These are phyloP conservation scores for Candidula unifasciata DNA, from an alignment of 2,888 invertebrate genomes.

Conservation along the genomic window DNA sequence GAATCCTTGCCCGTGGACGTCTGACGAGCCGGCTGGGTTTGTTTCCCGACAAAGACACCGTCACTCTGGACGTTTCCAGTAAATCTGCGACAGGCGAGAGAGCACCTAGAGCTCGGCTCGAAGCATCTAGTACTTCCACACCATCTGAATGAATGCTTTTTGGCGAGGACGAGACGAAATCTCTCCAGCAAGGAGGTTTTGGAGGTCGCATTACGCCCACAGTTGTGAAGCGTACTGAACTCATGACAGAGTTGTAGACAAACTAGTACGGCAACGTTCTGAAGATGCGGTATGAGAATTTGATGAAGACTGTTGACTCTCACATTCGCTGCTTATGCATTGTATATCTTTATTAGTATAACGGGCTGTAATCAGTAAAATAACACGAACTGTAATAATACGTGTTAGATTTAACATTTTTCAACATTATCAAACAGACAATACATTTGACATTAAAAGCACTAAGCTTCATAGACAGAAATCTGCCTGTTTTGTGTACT, in stretches of 20 bases:
- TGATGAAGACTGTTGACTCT: too few relatives aligned
- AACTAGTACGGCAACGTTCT: too few relatives aligned
- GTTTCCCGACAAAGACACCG: constrained; percentile 15
- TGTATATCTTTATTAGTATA: too few relatives aligned
- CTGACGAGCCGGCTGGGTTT: constrained; percentile 38
- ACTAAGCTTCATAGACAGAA: too few relatives aligned
- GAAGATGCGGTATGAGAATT: too few relatives aligned
- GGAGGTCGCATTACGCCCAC: constrained; percentile 63
- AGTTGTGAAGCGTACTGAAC: constrained; percentile 34
- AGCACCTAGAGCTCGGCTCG: constrained; percentile 1
- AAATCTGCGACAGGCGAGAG: constrained; percentile 17
- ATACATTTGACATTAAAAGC: too few relatives aligned
- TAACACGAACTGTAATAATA: too few relatives aligned
- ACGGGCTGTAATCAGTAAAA: too few relatives aligned
- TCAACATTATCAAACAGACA: too few relatives aligned
- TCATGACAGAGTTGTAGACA: neutral
- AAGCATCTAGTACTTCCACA: constrained; percentile 19
- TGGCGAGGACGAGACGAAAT: constrained; percentile 59
- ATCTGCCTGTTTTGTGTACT: too few relatives aligned
- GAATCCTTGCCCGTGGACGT: constrained; percentile 65
- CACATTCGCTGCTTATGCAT: too few relatives aligned
- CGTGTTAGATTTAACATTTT: too few relatives aligned
- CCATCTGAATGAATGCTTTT: constrained; percentile 36
- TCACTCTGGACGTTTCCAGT: neutral
- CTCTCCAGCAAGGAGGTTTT: constrained; percentile 73